Conservation (phyloP, 2,888 invertebrate genomes). For the Lamellibrachia satsuma region DNA sequence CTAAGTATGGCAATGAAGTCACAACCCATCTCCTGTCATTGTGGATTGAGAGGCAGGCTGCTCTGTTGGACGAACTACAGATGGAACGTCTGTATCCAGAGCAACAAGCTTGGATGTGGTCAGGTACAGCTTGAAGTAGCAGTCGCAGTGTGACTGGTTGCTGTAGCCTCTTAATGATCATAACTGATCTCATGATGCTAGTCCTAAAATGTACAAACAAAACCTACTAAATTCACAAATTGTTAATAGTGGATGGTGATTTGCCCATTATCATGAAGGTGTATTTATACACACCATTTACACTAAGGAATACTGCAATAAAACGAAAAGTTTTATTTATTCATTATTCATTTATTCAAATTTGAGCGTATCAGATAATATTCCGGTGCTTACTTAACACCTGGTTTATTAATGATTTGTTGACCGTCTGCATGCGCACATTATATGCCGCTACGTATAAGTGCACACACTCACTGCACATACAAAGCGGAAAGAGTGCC, state of each 20-base stretch:
- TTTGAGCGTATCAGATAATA: too few species aligned
- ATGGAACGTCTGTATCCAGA: not conserved
- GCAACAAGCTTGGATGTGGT: not conserved
- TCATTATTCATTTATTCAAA: too few species aligned
- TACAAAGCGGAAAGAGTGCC: too few species aligned
- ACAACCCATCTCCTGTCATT: not conserved
- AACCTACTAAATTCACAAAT: not conserved
- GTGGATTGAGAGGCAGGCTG: not conserved
- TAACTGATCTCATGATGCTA: not conserved
- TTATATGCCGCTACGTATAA: too few species aligned
- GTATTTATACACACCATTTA: too few species aligned
- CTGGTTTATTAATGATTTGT: too few species aligned
- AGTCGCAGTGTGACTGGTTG: not conserved
- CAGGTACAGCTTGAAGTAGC: not conserved
- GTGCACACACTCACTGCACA: too few species aligned
- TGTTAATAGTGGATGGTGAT: not conserved
- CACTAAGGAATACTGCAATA: too few species aligned
- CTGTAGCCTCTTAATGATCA: not conserved
- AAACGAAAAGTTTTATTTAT: too few species aligned
- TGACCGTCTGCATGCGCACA: too few species aligned
- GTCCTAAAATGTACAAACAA: not conserved
- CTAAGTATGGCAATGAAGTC: not conserved
- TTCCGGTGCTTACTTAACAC: too few species aligned
- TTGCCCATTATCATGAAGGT: too few species aligned
- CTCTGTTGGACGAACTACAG: not conserved